These are phyloP conservation scores for Microplitis manilae DNA, from an alignment of 2,888 invertebrate species.

Conservation along the genomic window DNA sequence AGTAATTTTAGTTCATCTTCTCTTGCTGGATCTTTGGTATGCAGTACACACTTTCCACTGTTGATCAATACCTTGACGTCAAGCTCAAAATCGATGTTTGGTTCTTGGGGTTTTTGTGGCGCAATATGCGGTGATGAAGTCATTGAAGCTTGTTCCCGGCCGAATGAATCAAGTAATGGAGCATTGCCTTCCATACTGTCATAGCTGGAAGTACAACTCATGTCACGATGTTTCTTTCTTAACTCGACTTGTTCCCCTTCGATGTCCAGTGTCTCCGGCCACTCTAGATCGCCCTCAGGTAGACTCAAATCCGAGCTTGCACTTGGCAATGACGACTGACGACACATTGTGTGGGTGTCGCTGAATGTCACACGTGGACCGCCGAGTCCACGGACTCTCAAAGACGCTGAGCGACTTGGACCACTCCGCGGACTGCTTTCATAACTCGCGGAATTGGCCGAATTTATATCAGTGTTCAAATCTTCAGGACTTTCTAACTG, in stretches of 20 bases:
- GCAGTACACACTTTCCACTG: constrained; percentile 96
- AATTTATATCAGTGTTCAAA: constrained; percentile 64
- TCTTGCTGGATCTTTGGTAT: constrained; percentile 86
- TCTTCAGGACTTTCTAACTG: constrained; percentile 73
- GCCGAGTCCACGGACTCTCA: constrained; percentile 74
- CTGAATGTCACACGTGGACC: constrained; percentile 77
- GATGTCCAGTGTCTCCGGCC: constrained; percentile 78
- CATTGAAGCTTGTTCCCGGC: constrained; percentile 66
- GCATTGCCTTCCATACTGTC: constrained; percentile 69
- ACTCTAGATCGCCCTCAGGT: constrained; percentile 75
- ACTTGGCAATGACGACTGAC: constrained; percentile 86
- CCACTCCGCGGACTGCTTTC: constrained; percentile 83
- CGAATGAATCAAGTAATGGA: constrained; percentile 67
- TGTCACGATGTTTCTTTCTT: constrained; percentile 73
- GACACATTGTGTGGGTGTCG: constrained; percentile 75
- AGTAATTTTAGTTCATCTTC: constrained; percentile 80
- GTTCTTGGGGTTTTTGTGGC: constrained; percentile 82
- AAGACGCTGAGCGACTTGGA: constrained; percentile 79
- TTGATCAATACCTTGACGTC: constrained; percentile 97
- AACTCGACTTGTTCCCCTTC: constrained; percentile 79
- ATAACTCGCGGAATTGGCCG: constrained; percentile 75
- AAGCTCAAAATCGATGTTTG: constrained; percentile 95
- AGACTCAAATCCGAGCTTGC: constrained; percentile 80
- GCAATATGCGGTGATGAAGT: constrained; percentile 67
- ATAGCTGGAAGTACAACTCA: constrained; percentile 67